Conservation (phyloP, 2,113 vertebrate genomes). For the Petrocephalus zakoni region DNA sequence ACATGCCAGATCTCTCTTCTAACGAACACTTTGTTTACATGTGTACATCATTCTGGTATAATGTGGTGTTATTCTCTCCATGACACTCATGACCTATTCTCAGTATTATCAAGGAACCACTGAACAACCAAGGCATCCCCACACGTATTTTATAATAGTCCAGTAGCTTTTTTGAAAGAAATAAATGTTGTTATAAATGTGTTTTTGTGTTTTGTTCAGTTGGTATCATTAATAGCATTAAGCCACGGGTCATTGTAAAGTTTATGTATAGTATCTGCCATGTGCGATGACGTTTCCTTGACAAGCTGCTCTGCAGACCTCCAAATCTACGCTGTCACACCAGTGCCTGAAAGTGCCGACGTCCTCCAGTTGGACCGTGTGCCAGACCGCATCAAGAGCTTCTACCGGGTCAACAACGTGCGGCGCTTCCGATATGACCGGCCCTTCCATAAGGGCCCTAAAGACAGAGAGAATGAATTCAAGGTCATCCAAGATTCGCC, state of each 20-base stretch:
- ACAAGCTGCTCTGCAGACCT: conserved; percentile 52
- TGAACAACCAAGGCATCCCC: background rate
- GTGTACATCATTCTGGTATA: background rate
- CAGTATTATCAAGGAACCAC: background rate
- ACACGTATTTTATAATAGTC: background rate
- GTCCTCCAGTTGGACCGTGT: conserved; percentile 91
- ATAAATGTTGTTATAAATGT: background rate
- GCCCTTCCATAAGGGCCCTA: conserved; percentile 91
- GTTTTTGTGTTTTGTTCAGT: background rate
- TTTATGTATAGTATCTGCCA: background rate
- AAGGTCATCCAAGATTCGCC: conserved; percentile 64
- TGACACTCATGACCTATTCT: background rate
- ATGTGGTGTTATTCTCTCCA: background rate
- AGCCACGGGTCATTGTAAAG: background rate
- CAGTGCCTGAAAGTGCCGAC: conserved; percentile 79
- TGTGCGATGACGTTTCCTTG: conserved; percentile 32
- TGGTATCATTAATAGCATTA: background rate
- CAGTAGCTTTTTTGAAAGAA: background rate
- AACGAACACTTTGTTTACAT: background rate
- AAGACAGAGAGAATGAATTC: conserved; percentile 96
- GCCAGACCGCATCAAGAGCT: conserved; percentile 94
- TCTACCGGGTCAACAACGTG: conserved; percentile 95
- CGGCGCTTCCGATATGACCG: conserved; percentile 92
- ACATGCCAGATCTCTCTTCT: background rate
- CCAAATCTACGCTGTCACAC: conserved; percentile 88